A percentile compares a stretch with the other conserved stretches of the same genome.
Evolutionary conservation across 2,888 invertebrate genomes (phyloP).

Genomic region (Meloe dianella): DNA sequence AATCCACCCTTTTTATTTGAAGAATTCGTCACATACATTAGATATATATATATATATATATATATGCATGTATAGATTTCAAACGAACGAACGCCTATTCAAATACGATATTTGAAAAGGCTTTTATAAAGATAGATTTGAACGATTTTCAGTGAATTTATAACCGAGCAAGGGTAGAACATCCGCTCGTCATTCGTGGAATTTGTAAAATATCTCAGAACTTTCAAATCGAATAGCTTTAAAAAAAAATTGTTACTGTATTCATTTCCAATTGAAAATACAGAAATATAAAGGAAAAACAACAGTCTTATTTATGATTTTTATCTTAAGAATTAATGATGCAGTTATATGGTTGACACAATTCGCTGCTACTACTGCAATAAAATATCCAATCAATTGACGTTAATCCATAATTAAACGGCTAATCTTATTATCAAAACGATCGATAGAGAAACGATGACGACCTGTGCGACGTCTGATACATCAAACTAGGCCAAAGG

Average conservation of each 20-base stretch:
- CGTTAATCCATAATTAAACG: slow-evolving; percentile 36
- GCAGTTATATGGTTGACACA: slow-evolving; percentile 10
- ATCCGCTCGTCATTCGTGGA: background rate
- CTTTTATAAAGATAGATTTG: slow-evolving; percentile 13
- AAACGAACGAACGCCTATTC: background rate
- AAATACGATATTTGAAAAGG: slow-evolving; percentile 4
- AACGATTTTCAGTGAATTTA: slow-evolving; percentile 13
- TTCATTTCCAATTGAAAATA: slow-evolving; percentile 3
- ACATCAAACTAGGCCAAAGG: slow-evolving; percentile 29
- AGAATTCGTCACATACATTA: background rate
- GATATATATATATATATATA: no score
- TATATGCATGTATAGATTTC: background rate
- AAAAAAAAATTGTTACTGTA: slow-evolving; percentile 8
- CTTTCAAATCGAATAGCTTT: slow-evolving; percentile 11
- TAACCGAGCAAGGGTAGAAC: background rate
- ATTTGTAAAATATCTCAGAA: background rate
- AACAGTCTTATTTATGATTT: background rate
- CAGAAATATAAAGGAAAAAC: background rate
- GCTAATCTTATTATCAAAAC: slow-evolving; percentile 33
- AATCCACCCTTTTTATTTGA: background rate
- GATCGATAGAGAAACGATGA: slow-evolving; percentile 25
- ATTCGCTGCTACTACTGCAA: background rate
- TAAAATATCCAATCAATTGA: slow-evolving; percentile 18
- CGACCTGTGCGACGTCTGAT: slow-evolving; percentile 18
- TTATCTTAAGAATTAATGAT: slow-evolving; percentile 10